Evolutionary conservation across 2,888 invertebrate genomes (phyloP), one percentile per base, ranked within the genome.

Genomic region (Agonopterix subpropinquella): DNA sequence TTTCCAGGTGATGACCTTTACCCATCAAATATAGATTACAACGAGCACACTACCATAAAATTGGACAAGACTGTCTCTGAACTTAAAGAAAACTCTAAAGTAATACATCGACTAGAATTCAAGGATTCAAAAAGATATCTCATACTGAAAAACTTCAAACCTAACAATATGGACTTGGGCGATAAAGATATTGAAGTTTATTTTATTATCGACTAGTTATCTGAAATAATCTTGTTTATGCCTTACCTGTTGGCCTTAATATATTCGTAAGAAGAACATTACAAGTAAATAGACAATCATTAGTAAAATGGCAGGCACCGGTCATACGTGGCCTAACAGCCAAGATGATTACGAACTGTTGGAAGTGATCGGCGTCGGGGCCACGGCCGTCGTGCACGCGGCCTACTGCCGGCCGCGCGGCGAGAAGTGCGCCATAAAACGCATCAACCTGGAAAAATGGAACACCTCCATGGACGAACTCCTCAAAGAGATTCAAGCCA

Each of bases 401-500:
- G 99, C 99, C 5, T 92, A 92, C 64, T 99, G 99, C 81, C 93
- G 95, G 65, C 95, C 98, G n/a, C 91, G 97, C 47, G 93, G 93
- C 62, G 98, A 99, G 85, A 96, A 95, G 89, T 98, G 98, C 89
- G 99, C 99, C 74, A 98, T 99, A 73, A 99, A 99, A 82, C 92
- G 98, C 62, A 99, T 99, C 80, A 99, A 99, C 85, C 90, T 99
- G 71, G 99, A 99, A 88, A 99, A 99, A 90, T 99, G 99, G 96
- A 99, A 99, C 88, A 99, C 99, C 9, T 98, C 98, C 58, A 99
- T 99, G 95, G 99, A 99, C 79, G 99, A 99, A 81, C 89, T 99
- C 54, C 89, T 98, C 79, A 97, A 92, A 85, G 95, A 93, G 77
- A 93, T 93, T 54, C 98, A 99, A 86, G 99, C 99, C 36, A 99